Evolutionary conservation across 1,140 invertebrate species (phyloP).

Genomic region (Liolophura sinensis): DNA sequence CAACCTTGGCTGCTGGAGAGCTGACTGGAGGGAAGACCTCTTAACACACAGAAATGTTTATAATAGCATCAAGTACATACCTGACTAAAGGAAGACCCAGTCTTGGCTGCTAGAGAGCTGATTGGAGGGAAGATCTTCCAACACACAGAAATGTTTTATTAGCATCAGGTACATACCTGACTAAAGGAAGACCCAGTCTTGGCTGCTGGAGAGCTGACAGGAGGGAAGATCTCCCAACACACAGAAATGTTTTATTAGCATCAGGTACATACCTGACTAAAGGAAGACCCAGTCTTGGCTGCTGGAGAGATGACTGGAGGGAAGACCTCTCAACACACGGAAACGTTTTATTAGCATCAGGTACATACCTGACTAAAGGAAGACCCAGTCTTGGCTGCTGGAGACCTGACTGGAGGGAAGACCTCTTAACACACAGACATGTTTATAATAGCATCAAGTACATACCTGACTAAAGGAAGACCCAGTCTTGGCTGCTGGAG

Average conservation of each 20-base stretch:
- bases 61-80: conserved; percentile 53
- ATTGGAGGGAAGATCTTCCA: conserved; percentile 55
- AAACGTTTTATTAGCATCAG: conserved; percentile 59
- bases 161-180: conserved; percentile 54
- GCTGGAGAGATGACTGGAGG: conserved; percentile 49
- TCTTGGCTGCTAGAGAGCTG: conserved; percentile 49
- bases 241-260: conserved; percentile 57
- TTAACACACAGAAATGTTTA: conserved; percentile 57
- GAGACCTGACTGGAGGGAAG: conserved; percentile 52
- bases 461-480: conserved; percentile 52
- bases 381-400: conserved; percentile 47
- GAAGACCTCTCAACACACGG: conserved; percentile 52
- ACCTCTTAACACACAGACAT: conserved; percentile 56
- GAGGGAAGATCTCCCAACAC: conserved; percentile 54
- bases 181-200: conserved; percentile 46
- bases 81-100: conserved; percentile 50
- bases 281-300: conserved; percentile 50
- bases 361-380: conserved; percentile 49
- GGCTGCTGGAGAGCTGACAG: conserved; percentile 52
- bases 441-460: conserved; percentile 55
- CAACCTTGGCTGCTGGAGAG: conserved; percentile 38
- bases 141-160: conserved; percentile 56
- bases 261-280: conserved; percentile 52
- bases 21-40: conserved; percentile 56
- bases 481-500: conserved; percentile 42